phyloP scores from a whole-genome alignment of 2,888 invertebrate species.

The Folsomia candida region DNA sequence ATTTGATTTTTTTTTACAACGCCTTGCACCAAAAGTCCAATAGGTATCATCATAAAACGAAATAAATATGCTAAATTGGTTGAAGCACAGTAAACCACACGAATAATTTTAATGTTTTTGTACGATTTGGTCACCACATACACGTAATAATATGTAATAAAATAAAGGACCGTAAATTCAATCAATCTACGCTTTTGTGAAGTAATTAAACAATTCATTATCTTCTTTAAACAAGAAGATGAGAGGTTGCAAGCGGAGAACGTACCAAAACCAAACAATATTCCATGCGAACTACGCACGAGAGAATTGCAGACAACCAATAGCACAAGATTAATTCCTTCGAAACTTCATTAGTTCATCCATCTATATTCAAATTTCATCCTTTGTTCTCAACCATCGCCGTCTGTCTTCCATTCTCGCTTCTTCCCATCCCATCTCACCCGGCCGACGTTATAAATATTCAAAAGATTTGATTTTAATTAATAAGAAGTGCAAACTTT shows the following conservation, averaged over 20 bases:
- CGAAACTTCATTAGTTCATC: slow-evolving; percentile 5
- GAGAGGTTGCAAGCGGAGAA: too few species aligned
- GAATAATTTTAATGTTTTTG: too few species aligned
- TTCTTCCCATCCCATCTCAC: too few species aligned
- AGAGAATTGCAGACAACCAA: not conserved
- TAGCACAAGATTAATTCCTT: not conserved
- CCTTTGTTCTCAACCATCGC: not conserved
- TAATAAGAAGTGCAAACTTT: slow-evolving; percentile 10
- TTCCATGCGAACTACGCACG: too few species aligned
- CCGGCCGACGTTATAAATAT: slow-evolving; percentile 6
- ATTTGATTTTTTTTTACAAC: too few species aligned
- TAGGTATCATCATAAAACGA: too few species aligned
- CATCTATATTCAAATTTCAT: slow-evolving; percentile 9
- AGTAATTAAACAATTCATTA: slow-evolving; percentile 18
- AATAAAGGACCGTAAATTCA: slow-evolving; percentile 4
- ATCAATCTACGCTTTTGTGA: slow-evolving; percentile 10
- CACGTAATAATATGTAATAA: too few species aligned
- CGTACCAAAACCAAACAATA: too few species aligned
- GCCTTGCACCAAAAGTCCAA: too few species aligned
- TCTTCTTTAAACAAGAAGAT: not conserved
- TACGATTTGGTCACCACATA: too few species aligned
- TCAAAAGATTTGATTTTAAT: slow-evolving; percentile 17
- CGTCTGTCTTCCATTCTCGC: not conserved
- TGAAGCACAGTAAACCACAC: too few species aligned
- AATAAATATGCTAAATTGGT: too few species aligned